Base-by-base conservation (phyloP, 2,113 vertebrate genomes). In the Oryzias curvinotus region DNA sequence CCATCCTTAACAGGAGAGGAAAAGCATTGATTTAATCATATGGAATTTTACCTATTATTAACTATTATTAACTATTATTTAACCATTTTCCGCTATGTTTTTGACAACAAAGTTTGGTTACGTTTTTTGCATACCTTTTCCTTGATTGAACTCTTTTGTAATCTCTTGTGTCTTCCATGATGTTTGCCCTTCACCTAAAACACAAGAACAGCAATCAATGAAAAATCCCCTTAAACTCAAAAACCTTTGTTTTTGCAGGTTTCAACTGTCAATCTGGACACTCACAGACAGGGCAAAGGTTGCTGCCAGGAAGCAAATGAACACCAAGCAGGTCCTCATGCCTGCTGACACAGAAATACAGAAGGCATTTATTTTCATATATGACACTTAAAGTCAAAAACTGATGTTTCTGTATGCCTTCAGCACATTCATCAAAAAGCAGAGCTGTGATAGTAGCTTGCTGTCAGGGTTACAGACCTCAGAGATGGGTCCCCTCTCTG, bases 271-370 rank as follows among this genome's bases (percentile, higher is more conserved):
- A 18, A 58, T 19, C 7, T 54, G 48, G 13, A n/a, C 78, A 91
- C 91, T 91, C 75, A 92, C 90, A 79, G 82, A 71, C 7, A 74
- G 49, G 36, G 79, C 50, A 75, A 89, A 74, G 18, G 80, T 82
- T 60, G 78, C 77, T 76, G 75, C 81, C 82, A 91, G 62, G 26
- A 91, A 71, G 71, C 77, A 87, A 55, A 88, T 16, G 26, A 87
- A 63, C 41, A 85, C 58, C 6, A 89, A 65, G 66, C 71, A 82
- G 71, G 68, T 70, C 85, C 73, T 89, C 91, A 93, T 92, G 71
- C 75, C 90, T 91, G 75, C 28, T 10, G 2, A 10, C 12, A 36
- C 5, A 12, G 36, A 12, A 36, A 36, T 12, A 36, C 10, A 36
- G 8, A 36, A 3, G 12, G 8, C 8, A 36, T 36, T 36, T 36